Evolutionary conservation across 2,888 invertebrate species (phyloP).

Genomic region (Hydropsyche betteni): DNA sequence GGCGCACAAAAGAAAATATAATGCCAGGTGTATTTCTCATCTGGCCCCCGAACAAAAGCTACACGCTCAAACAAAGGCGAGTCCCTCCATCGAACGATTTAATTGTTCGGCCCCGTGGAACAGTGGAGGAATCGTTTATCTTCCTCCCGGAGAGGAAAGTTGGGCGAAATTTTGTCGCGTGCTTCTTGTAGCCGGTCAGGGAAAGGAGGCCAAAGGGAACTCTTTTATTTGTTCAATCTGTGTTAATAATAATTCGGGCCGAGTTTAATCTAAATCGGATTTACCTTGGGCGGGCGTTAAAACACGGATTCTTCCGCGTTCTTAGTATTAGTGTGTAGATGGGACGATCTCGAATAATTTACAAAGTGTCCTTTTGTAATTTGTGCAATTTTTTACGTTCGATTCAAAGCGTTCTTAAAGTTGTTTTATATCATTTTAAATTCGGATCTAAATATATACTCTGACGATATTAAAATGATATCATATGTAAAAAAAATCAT

Average conservation of each 20-base stretch:
- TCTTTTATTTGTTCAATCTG: slow-evolving; percentile 30
- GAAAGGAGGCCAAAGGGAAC: neutral
- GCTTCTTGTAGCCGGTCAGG: neutral
- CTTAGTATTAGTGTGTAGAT: no score
- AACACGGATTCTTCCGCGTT: no score
- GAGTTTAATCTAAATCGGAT: slow-evolving; percentile 24
- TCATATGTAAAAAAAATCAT: no score
- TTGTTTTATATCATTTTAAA: no score
- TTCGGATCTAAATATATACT: no score
- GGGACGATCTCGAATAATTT: no score
- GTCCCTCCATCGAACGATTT: slow-evolving; percentile 26
- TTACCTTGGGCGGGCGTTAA: neutral
- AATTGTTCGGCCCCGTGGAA: slow-evolving; percentile 25
- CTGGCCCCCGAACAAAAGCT: slow-evolving; percentile 10
- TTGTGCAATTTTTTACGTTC: no score
- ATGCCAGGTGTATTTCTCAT: slow-evolving; percentile 30
- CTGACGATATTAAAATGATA: no score
- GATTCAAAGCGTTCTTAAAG: no score
- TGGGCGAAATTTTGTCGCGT: slow-evolving; percentile 26
- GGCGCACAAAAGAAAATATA: slow-evolving; percentile 21
- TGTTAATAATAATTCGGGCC: slow-evolving; percentile 21
- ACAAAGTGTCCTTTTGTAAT: no score
- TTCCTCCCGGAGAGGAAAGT: slow-evolving; percentile 1
- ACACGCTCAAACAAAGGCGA: slow-evolving; percentile 22
- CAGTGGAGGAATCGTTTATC: slow-evolving; percentile 26